Evolutionary conservation across 2,113 vertebrate species (phyloP).

Genomic region (Dicrurus megarhynchus): DNA sequence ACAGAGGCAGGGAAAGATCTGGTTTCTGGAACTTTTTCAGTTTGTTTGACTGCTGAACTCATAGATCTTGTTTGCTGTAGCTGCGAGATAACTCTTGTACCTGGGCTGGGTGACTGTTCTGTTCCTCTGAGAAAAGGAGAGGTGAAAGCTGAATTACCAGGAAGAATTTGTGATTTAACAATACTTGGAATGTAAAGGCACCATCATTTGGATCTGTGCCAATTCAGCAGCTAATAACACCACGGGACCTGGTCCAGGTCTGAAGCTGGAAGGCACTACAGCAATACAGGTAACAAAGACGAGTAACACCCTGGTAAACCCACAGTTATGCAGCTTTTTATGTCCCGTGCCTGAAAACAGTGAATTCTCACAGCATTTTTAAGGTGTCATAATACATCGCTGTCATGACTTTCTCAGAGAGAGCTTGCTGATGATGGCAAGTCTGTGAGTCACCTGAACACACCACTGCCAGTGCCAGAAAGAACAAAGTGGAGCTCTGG

Average conservation of each 20-base stretch:
- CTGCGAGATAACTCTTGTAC: background rate
- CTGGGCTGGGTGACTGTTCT: background rate
- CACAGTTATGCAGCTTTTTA: background rate
- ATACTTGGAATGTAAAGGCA: background rate
- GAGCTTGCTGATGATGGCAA: background rate
- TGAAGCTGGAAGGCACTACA: background rate
- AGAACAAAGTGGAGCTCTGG: background rate
- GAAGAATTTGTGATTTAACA: background rate
- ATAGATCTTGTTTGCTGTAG: background rate
- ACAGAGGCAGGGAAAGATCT: background rate
- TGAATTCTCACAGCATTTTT: background rate
- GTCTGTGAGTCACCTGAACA: background rate
- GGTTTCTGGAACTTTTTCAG: background rate
- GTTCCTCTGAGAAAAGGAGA: background rate
- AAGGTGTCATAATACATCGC: rapidly evolving
- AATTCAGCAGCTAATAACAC: background rate
- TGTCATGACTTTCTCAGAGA: background rate
- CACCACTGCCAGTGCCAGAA: background rate
- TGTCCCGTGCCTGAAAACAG: background rate
- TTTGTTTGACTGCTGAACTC: background rate
- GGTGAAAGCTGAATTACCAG: background rate
- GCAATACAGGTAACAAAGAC: background rate
- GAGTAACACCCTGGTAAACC: background rate
- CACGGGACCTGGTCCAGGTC: background rate
- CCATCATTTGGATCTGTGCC: background rate